Percentiles rank a stretch among this genome's conserved stretches.
These are phyloP conservation scores for Notothenia coriiceps DNA, from an alignment of 2,113 vertebrate genomes.

Conservation along the genomic window DNA sequence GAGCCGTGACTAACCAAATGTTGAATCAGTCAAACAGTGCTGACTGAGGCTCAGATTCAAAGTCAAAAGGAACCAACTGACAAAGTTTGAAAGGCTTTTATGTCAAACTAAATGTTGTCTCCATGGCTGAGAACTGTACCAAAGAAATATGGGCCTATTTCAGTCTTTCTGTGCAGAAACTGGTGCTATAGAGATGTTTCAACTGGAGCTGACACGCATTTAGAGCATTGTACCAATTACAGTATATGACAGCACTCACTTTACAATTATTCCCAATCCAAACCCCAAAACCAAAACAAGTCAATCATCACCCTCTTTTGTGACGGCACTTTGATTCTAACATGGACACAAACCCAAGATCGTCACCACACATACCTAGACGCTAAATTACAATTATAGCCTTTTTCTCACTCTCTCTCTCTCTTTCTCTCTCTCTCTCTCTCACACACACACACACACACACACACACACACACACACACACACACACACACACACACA, in stretches of 20 bases:
- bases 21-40: conserved; percentile 28
- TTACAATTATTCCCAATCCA: background rate
- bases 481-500: too few species aligned
- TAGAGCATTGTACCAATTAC: background rate
- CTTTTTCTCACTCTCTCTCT: conserved; percentile 25
- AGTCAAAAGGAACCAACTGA: conserved; percentile 11
- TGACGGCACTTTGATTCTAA: background rate
- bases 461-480: background rate
- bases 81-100: conserved; percentile 22
- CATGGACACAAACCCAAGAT: background rate
- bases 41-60: background rate
- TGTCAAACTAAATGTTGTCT: conserved; percentile 2
- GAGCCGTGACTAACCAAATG: conserved; percentile 51
- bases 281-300: background rate
- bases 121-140: background rate
- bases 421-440: conserved; percentile 7
- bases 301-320: background rate
- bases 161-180: background rate
- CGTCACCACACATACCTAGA: conserved; percentile 22
- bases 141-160: background rate
- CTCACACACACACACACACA: background rate
- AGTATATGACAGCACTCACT: background rate
- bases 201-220: background rate
- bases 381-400: conserved; percentile 27
- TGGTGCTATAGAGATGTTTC: conserved; percentile 5